Evolutionary conservation across 2,888 invertebrate species (phyloP).

Genomic region (Barypeithes pellucidus): DNA sequence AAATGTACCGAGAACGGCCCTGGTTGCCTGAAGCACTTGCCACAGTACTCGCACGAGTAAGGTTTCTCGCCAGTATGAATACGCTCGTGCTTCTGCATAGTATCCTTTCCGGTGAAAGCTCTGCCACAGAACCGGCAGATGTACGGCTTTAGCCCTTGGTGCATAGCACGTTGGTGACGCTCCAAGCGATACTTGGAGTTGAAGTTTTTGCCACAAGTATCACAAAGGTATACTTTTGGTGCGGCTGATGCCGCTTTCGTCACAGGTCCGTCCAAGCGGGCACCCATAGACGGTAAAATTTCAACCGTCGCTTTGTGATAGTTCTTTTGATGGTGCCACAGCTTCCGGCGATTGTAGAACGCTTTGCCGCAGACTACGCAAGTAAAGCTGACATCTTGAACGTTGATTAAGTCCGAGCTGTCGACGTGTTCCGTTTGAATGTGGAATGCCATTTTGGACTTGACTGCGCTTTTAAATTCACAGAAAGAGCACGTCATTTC

Average conservation of each 20-base stretch:
- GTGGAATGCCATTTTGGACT: constrained; percentile 34
- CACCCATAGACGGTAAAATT: constrained; percentile 57
- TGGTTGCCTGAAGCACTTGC: constrained; percentile 64
- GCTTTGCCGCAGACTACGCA: constrained; percentile 73
- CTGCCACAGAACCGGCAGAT: constrained; percentile 67
- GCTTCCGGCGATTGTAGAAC: constrained; percentile 69
- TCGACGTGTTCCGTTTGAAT: constrained; percentile 36
- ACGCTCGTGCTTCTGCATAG: constrained; percentile 64
- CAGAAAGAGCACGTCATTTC: constrained; percentile 43
- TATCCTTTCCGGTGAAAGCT: constrained; percentile 71
- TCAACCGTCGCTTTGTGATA: constrained; percentile 66
- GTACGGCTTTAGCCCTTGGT: constrained; percentile 72
- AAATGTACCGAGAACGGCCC: constrained; percentile 63
- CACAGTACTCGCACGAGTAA: constrained; percentile 66
- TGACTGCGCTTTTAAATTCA: constrained; percentile 27
- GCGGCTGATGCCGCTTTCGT: background rate
- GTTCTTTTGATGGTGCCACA: constrained; percentile 62
- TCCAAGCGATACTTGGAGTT: constrained; percentile 59
- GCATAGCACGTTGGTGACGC: constrained; percentile 62
- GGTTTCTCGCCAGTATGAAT: constrained; percentile 66
- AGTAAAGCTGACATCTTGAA: constrained; percentile 63
- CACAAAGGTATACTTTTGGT: constrained; percentile 58
- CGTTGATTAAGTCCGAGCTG: constrained; percentile 9
- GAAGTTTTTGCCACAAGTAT: constrained; percentile 66
- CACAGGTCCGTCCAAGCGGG: constrained; percentile 17